These are phyloP conservation scores for Riptortus pedestris DNA, from an alignment of 1,140 invertebrate genomes.

Conservation along the genomic window DNA sequence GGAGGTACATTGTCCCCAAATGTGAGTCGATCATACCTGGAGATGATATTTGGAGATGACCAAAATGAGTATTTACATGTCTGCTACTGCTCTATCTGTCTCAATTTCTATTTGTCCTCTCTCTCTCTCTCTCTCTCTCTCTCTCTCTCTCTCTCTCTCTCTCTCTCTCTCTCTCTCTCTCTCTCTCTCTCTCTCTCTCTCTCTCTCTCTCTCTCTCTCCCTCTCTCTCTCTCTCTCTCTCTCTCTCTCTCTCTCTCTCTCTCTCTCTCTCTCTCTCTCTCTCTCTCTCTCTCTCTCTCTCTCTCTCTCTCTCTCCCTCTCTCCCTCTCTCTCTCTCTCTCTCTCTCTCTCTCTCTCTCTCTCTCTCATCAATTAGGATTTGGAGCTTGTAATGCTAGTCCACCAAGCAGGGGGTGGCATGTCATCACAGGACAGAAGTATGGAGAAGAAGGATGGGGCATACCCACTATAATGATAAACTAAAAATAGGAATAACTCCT, in stretches of 20 bases:
- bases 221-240: constrained; percentile 24
- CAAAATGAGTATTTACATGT: too few relatives aligned
- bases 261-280: constrained; percentile 24
- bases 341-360: constrained; percentile 14
- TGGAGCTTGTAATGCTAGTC: too few relatives aligned
- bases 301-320: constrained; percentile 23
- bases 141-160: constrained; percentile 24
- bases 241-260: constrained; percentile 24
- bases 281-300: constrained; percentile 24
- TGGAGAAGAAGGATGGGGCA: too few relatives aligned
- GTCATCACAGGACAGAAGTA: too few relatives aligned
- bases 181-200: constrained; percentile 24
- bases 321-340: constrained; percentile 3
- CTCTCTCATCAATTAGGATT: background rate
- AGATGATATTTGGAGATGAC: too few relatives aligned
- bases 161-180: constrained; percentile 24
- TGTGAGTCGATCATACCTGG: too few relatives aligned
- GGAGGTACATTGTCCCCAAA: too few relatives aligned
- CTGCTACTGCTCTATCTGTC: background rate
- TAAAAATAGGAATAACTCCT: too few relatives aligned
- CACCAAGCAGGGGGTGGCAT: too few relatives aligned
- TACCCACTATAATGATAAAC: too few relatives aligned
- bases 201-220: constrained; percentile 23
- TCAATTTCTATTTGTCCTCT: background rate
- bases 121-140: constrained; percentile 24